phyloP scores from a whole-genome alignment of 1,140 invertebrate species.

The Sinella curviseta region DNA sequence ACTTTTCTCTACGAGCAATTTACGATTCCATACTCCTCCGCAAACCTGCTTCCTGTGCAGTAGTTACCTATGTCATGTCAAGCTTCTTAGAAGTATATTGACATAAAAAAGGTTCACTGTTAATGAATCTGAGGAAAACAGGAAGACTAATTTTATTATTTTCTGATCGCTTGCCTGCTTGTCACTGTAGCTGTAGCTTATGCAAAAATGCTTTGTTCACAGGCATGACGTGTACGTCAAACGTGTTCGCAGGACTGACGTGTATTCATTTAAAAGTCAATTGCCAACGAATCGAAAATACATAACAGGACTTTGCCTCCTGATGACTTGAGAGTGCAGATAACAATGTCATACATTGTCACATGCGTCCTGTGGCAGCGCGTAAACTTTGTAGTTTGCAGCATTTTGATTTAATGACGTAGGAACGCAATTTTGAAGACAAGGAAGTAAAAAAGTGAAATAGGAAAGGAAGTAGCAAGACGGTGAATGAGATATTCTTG shows the following conservation, averaged over 20 bases:
- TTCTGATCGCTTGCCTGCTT: too few relatives aligned
- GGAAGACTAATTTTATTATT: conserved; percentile 16
- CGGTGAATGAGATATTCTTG: too few relatives aligned
- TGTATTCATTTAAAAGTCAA: too few relatives aligned
- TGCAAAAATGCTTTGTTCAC: too few relatives aligned
- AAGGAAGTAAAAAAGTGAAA: background rate
- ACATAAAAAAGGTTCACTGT: background rate
- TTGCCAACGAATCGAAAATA: background rate
- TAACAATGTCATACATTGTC: background rate
- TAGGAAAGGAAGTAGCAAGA: background rate
- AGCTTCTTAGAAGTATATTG: too few relatives aligned
- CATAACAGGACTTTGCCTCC: background rate
- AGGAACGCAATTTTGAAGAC: background rate
- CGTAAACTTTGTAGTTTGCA: background rate
- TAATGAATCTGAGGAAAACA: background rate
- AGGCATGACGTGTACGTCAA: background rate
- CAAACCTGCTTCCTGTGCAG: background rate
- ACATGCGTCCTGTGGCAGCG: too few relatives aligned
- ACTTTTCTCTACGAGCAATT: too few relatives aligned
- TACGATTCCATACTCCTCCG: too few relatives aligned
- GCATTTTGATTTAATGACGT: background rate
- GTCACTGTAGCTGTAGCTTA: too few relatives aligned
- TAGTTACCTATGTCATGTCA: too few relatives aligned
- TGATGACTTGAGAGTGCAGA: background rate
- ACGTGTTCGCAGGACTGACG: too few relatives aligned